Conservation (phyloP, 2,888 invertebrate species). For the Pristionchus maxplancki region DNA sequence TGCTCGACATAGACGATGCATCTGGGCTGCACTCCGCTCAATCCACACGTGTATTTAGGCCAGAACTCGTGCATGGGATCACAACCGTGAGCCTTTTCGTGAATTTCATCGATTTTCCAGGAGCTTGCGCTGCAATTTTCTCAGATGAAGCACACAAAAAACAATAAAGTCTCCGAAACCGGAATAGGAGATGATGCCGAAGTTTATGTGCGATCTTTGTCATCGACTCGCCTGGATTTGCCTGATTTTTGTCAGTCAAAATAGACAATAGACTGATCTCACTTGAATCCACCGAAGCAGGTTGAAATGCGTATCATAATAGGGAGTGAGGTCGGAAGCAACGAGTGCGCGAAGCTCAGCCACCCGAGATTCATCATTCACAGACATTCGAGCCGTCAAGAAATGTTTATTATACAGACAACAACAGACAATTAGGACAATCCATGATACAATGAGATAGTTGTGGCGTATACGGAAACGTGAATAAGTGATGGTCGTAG, state of each 20-base stretch:
- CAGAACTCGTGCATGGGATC: constrained; percentile 73
- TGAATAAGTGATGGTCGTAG: too few species aligned
- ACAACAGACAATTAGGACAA: too few species aligned
- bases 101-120: constrained; percentile 71
- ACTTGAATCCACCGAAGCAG: not conserved
- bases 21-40: constrained; percentile 59
- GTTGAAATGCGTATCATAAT: constrained; percentile 49
- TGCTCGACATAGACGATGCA: constrained; percentile 73
- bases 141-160: not conserved
- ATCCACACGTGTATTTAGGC: constrained; percentile 62
- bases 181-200: constrained; percentile 68
- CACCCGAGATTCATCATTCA: not conserved
- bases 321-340: not conserved
- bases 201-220: constrained; percentile 71
- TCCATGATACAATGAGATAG: too few species aligned
- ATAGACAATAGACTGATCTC: not conserved
- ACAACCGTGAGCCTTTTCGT: constrained; percentile 58
- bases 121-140: constrained; percentile 57
- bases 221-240: constrained; percentile 53
- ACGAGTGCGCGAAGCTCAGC: constrained; percentile 27
- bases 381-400: too few species aligned
- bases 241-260: not conserved
- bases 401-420: too few species aligned
- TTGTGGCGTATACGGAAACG: too few species aligned
- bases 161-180: constrained; percentile 46